These are phyloP conservation scores for Rhagophthalmus giganteus DNA, from an alignment of 2,888 invertebrate species.

Conservation along the genomic window DNA sequence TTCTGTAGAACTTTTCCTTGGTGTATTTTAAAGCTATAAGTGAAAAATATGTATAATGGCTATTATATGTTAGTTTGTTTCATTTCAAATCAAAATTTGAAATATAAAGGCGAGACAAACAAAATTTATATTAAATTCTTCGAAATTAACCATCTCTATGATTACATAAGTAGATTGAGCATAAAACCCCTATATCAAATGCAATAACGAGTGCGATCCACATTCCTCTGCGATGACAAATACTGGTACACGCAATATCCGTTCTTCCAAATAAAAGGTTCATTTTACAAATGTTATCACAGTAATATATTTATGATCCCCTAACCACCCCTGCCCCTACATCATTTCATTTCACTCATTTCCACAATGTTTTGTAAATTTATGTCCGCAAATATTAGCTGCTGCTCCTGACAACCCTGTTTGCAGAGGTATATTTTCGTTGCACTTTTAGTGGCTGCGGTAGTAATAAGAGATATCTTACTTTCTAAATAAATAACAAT, in stretches of 20 bases:
- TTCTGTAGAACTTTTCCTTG: too few species aligned
- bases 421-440: constrained; percentile 46
- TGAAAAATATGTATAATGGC: too few species aligned
- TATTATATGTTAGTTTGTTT: too few species aligned
- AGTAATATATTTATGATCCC: constrained; percentile 56
- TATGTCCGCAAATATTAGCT: constrained; percentile 61
- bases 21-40: too few species aligned
- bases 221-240: constrained; percentile 55
- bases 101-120: too few species aligned
- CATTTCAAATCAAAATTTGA: too few species aligned
- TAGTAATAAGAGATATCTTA: constrained; percentile 48
- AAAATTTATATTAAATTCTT: constrained; percentile 13
- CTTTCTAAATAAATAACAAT: constrained; percentile 53
- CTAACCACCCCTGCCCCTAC: constrained; percentile 37
- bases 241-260: constrained; percentile 52
- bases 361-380: constrained; percentile 60
- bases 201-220: constrained; percentile 41
- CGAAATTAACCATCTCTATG: constrained; percentile 10
- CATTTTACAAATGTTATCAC: constrained; percentile 58
- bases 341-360: constrained; percentile 55
- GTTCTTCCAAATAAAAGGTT: constrained; percentile 55
- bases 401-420: constrained; percentile 49
- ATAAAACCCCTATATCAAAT: constrained; percentile 32
- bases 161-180: constrained; percentile 17
- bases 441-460: constrained; percentile 43